A percentile compares a stretch with the other conserved stretches of the same genome.
Conservation (phyloP, 2,113 vertebrate genomes). For the Taxidea taxus region DNA sequence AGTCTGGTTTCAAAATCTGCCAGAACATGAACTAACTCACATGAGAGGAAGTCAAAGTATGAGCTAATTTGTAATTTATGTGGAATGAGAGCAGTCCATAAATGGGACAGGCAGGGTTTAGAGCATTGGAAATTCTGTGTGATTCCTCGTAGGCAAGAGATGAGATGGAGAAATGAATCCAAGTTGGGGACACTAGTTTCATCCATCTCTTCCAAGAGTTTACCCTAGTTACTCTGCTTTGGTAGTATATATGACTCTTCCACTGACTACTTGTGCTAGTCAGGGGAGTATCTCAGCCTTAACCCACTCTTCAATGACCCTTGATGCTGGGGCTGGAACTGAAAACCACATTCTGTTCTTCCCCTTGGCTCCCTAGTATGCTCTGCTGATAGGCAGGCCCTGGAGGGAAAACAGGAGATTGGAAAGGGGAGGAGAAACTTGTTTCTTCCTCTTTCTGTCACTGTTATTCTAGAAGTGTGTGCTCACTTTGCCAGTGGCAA, state of each 20-base stretch:
- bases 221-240: neutral
- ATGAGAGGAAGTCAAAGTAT: neutral
- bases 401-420: neutral
- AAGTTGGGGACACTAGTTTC: neutral
- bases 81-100: neutral
- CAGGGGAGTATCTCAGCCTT: neutral
- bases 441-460: neutral
- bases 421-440: neutral
- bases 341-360: neutral
- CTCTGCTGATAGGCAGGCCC: neutral
- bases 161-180: neutral
- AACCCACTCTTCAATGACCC: neutral
- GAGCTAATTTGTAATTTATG: neutral
- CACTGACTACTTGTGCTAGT: neutral
- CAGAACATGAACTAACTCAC: neutral
- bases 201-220: neutral
- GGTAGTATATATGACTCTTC: neutral
- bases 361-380: neutral
- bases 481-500: neutral
- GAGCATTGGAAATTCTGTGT: neutral
- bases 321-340: fast-evolving
- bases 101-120: neutral
- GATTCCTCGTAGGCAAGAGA: neutral
- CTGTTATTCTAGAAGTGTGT: neutral
- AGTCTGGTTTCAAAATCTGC: neutral